Evolutionary conservation across 2,888 invertebrate species (phyloP), one percentile per base, ranked within the genome.

Genomic region (Hypsopygia costalis): DNA sequence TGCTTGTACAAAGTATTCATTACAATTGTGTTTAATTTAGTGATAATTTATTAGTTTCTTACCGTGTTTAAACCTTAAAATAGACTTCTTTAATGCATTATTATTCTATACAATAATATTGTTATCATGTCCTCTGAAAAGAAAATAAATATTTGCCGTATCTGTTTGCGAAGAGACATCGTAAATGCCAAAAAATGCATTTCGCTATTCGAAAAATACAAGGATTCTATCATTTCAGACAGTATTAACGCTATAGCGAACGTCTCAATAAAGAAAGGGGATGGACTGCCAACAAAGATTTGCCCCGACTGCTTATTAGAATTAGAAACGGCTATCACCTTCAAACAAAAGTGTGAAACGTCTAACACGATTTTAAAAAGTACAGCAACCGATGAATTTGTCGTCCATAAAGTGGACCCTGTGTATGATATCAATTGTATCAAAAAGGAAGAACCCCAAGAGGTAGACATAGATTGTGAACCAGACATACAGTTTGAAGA

Each of bases 221-320:
- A 77, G 44, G 57, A 65, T 49, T 58, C 46, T 36, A 46, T 62
- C 1, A 55, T 85, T 43, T 68, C 58, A 16, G 73, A 79, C 32
- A 70, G 73, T 48, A 73, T 87, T 11, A 70, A 69, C 42, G 58
- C 58, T 6, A 52, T 87, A 34, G 63, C 81, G 1, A 69, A 72
- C 27, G 55, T 87, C 3, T 53, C 66, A 29, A 81, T 87, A 39
- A 58, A 52, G 25, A 35, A 64, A 46, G 62, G 58, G 4, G 86
- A 86, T 46, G 75, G 75, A 0, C 58, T 81, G n/a, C 85, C 87
- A 0, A 58, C 66, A 20, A 65, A 49, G 46, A 83, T 87, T 49
- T 87, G 87, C 47, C 57, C 62, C 0, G 52, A 55, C 6, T 87
- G 87, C 48, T 62, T 81, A 8, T 22, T 67, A 4, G 77, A 80